Percentiles rank a stretch among this genome's conserved stretches.
phyloP scores from a whole-genome alignment of 2,797 vertebrate genomes.

The Ibycter americanus region DNA sequence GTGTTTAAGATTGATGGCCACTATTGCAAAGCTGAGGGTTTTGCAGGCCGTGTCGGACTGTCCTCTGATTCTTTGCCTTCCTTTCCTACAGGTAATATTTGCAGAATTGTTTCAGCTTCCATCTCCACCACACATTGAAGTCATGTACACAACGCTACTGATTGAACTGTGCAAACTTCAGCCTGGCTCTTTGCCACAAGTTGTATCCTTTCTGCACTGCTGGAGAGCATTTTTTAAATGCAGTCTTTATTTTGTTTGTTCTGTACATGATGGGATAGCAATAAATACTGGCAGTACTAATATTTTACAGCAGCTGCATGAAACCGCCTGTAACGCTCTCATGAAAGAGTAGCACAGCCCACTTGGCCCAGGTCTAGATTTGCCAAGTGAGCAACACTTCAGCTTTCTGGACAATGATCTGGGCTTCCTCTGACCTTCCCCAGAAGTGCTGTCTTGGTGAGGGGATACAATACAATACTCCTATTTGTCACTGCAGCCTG shows the following conservation, averaged over 20 bases:
- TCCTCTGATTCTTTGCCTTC: neutral
- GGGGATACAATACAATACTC: neutral
- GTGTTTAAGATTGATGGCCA: neutral
- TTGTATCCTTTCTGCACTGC: constrained; percentile 87
- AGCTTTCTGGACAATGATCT: neutral
- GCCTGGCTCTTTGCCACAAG: constrained; percentile 96
- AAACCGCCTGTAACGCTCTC: neutral
- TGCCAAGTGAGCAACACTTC: neutral
- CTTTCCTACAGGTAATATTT: constrained; percentile 87
- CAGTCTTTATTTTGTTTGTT: neutral
- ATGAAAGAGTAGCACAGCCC: neutral
- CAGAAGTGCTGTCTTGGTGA: neutral
- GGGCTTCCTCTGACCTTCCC: neutral
- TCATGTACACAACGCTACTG: constrained; percentile 95
- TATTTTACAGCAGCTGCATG: neutral
- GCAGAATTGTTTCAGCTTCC: constrained; percentile 94
- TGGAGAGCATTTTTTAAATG: neutral
- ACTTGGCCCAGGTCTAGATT: neutral
- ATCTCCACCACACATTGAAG: constrained; percentile 89
- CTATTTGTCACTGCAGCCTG: neutral
- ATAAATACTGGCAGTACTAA: neutral
- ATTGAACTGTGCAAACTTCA: constrained; percentile 98
- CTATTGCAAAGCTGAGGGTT: neutral
- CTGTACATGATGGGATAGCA: neutral
- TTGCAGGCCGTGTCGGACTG: accelerated